Base-by-base conservation (phyloP, 2,888 invertebrate genomes). In the Lysandra bellargus region DNA sequence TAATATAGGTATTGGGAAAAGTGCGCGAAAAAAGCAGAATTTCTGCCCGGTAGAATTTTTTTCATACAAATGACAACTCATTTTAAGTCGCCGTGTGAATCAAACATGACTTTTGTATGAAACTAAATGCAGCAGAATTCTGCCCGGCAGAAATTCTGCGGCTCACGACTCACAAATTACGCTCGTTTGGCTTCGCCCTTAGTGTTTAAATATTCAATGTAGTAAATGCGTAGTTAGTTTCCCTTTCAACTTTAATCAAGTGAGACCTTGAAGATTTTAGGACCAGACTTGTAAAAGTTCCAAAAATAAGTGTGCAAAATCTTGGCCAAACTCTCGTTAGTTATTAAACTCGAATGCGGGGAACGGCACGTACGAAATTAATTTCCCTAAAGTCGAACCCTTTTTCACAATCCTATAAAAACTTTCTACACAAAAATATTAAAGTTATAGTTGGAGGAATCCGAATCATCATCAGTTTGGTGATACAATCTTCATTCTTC, bases 321-420 rank as follows among this genome's bases (percentile, higher is more conserved):
- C 30, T 23, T 12, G 23, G 1, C 9, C 23, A 44, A 23, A 23
- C n/a, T n/a, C 14, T 49, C 75, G 44, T 69, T 30, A 69, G 33
- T 37, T 69, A 69, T 37, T 17, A 69, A 69, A 69, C 14, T 37
- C 33, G 33, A 69, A 64, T 64, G 23, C 9, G 64, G 64, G 7
- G 33, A 75, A 5, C 49, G 23, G 75, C 75, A 49, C 75, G 49
- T 30, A 23, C 49, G n/a, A 23, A 12, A 49, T 49, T 30, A 49
- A 75, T 75, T 75, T 75, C 75, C 75, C 75, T 44, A 75, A 49
- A 75, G 75, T 9, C 75, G 23, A 75, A 75, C 75, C 49, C 75
- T 75, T 75, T 23, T 75, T 75, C 9, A 30, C 33, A 33, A 37
- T 33, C 33, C 5, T 14, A 69, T 14, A 14, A 69, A 33, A 69